Evolutionary conservation across 2,113 vertebrate genomes (phyloP), one percentile per base, ranked within the genome.

Genomic region (Illadopsis cleaveri): DNA sequence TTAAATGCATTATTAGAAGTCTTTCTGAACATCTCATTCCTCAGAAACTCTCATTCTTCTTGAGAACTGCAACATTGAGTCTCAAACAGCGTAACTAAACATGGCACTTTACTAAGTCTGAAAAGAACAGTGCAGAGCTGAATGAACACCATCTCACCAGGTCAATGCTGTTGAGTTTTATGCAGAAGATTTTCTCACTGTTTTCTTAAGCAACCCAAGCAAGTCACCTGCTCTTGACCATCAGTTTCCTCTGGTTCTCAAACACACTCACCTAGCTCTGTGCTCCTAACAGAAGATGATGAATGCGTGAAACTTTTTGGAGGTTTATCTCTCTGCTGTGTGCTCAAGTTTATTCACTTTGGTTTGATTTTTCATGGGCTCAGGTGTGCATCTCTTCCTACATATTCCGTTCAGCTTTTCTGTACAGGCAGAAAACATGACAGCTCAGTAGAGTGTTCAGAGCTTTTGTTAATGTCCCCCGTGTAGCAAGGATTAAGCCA

Each of bases 391-490:
- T 12, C 14, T 31, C 21, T 81, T 61, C 20, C 37, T 28, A 6
- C 0, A 0, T 15, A 6, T 37, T 65, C 9, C 1, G 0, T 60
- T 60, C 68, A 65, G 10, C 19, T 77, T 56, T 61, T 7, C 60
- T 45, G 11, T 30, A 18, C 10, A 22, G 53, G 11, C 11, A 60
- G 50, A 50, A 47, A 75, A 31, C 18, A 31, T 4, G 14, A 27
- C 8, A 66, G 30, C 11, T 72, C 31, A 1, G 1, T 12, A 27
- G 3, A 42, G 8, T 0, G 0, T 9, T 10, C 2, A 31, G 28
- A 44, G 42, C 8, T 54, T 84, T 71, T 62, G 50, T 27, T 57
- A 10, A 33, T 1, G 1, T 24, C 24, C 8, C 16, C 2, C 6
- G 10, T 0, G 2, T 27, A 69, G 11, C 20, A 69, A 47, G 22